Base-by-base conservation (phyloP, 2,888 invertebrate species). In the Tethea ocularis region DNA sequence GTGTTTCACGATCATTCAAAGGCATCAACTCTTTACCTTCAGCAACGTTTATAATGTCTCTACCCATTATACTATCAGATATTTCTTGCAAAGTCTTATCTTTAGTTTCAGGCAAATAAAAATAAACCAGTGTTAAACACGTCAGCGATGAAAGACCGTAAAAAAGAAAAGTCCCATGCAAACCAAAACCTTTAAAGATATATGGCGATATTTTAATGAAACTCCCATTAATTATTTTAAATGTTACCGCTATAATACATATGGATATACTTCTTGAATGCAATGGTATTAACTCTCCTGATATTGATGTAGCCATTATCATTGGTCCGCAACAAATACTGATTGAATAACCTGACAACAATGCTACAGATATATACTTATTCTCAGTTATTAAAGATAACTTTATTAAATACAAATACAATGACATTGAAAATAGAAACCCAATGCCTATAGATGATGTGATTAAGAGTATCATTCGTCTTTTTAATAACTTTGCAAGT, bases 21-120 rank as follows among this genome's bases (percentile, higher is more conserved):
- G 20, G 23, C 13, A 51, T 51, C 23, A 51, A 51, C 15, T 51
- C 51, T 4, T 22, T 51, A 51, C 17, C 51, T 22, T 51, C 51
- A 17, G n/a, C 51, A 5, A 51, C 17, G 17, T n/a, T 22, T 11
- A 13, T 23, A 2, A 11, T 23, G 1, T 51, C 23, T 20, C 13
- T 15, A 7, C 61, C 64, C 8, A 26, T 63, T 13, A 71, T 59
- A 55, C 46, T 52, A 23, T 72, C 64, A 23, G 69, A 62, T 10
- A 78, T 80, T 56, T 74, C 74, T 57, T 65, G 67, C 36, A 75
- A 51, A 20, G 71, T 77, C 54, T 61, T 69, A 53, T 74, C 75
- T 59, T 78, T 75, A 8, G 77, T 77, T 61, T 78, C 80, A 0
- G 82, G 81, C 36, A 81, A 60, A 61, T 70, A 78, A 11, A 78